Base-by-base conservation (phyloP, 2,888 invertebrate genomes). In the Agrochola macilenta region DNA sequence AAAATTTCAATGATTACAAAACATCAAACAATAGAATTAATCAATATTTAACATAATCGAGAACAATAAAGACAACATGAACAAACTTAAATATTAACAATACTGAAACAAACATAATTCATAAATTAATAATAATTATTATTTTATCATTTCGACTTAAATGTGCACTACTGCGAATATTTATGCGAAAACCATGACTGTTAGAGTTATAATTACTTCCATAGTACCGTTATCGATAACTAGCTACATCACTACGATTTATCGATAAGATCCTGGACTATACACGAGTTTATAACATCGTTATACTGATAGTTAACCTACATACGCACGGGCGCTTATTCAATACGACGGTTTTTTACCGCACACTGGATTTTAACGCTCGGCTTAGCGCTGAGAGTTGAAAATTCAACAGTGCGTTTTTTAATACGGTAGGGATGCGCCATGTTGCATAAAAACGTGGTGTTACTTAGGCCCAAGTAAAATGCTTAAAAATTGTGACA, bases 1-100 rank as follows among this genome's bases (percentile, higher is more conserved):
- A 64, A 73, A 69, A 61, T 26, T 58, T 58, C 57, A 20, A 66
- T n/a, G 4, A 58, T 2, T 71, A 63, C 8, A 70, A 78, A 65
- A 64, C 39, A 76, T 68, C 39, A 58, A 75, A 65, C 1, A 84
- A 76, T 74, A 74, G 2, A 72, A 69, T 58, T 12, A 64, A 74
- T 84, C 30, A 83, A 83, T 79, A 69, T 61, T 70, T 73, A 78
- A 85, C 78, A 84, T 85, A 85, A 78, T 84, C 23, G 12, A 63
- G 23, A 79, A 82, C 39, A 79, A 76, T 74, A 1, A 49, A 63
- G 26, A 71, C 60, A 57, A 85, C 69, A 78, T 75, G 75, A 60
- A 75, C 78, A 78, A 84, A 84, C 74, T 74, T 78, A 82, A 69
- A 76, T 46, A 78, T 57, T 52, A 76, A 78, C 68, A 83, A 83